Conservation (phyloP, 1,140 invertebrate species). For the Meteorus sp. region DNA sequence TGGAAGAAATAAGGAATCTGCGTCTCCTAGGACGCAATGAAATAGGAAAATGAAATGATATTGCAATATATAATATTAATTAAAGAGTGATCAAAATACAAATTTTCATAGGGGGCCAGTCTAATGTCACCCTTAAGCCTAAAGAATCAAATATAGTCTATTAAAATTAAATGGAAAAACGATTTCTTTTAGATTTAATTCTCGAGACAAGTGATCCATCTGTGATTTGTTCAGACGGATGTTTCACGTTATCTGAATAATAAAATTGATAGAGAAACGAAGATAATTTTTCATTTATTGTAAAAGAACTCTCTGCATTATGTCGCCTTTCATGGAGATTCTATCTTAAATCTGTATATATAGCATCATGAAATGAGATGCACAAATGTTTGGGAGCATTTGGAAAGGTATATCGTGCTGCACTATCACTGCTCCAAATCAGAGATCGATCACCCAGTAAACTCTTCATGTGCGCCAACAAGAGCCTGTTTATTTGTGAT, state of each 20-base stretch:
- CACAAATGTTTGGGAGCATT: constrained; percentile 21
- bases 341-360: background rate
- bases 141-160: constrained; percentile 57
- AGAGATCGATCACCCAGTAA: constrained; percentile 48
- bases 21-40: too few relatives aligned
- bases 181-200: constrained; percentile 46
- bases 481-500: constrained; percentile 41
- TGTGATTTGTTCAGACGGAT: constrained; percentile 54
- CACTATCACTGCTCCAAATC: constrained; percentile 51
- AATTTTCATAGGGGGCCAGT: constrained; percentile 40
- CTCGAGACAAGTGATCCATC: constrained; percentile 47
- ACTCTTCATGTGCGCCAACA: constrained; percentile 55
- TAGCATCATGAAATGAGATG: constrained; percentile 2
- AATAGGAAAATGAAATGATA: constrained; percentile 12
- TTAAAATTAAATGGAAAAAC: constrained; percentile 18
- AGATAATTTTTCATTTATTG: background rate
- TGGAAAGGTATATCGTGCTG: constrained; percentile 13
- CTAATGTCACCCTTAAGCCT: constrained; percentile 49
- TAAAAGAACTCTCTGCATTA: too few relatives aligned
- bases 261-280: background rate
- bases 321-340: too few relatives aligned
- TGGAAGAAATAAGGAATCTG: background rate
- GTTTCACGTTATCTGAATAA: constrained; percentile 13
- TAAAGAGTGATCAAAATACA: constrained; percentile 39
- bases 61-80: constrained; percentile 19